Percentiles rank a stretch among this genome's conserved stretches.
Evolutionary conservation across 23 tunicate species (phyloP).

Genomic region (Diplosoma virens): DNA sequence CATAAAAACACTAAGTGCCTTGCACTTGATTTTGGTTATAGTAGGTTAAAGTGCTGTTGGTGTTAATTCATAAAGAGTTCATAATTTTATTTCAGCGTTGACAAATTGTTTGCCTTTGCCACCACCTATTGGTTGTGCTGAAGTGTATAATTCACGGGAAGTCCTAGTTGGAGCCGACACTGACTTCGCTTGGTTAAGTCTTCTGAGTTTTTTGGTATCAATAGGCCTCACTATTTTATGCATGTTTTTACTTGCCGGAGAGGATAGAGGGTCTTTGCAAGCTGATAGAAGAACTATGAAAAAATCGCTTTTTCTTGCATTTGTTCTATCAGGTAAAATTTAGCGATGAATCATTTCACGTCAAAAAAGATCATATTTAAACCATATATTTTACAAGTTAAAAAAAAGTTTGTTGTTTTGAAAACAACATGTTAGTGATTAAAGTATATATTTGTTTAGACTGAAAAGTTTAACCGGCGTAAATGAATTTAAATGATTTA

Average conservation of each 20-base stretch:
- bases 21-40: too few species aligned
- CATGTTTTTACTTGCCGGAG: constrained; percentile 23
- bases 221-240: neutral
- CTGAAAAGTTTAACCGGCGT: too few species aligned
- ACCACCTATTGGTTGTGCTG: constrained; percentile 81
- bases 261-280: constrained; percentile 3
- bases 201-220: constrained; percentile 1
- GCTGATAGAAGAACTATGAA: constrained; percentile 24
- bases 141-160: constrained; percentile 9
- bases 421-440: too few species aligned
- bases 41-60: too few species aligned
- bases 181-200: constrained; percentile 57
- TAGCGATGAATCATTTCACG: too few species aligned
- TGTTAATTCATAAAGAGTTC: too few species aligned
- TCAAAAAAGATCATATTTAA: neutral
- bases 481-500: too few species aligned
- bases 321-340: constrained; percentile 29
- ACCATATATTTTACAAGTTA: neutral
- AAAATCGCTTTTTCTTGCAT: constrained; percentile 18
- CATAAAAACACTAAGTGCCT: too few species aligned
- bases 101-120: constrained; percentile 80
- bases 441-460: too few species aligned
- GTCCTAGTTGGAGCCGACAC: constrained; percentile 44
- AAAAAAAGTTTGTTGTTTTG: too few species aligned
- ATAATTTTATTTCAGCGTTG: constrained; percentile 52